Conservation (phyloP, 23 tunicate genomes). For the Ciona savignyi region DNA sequence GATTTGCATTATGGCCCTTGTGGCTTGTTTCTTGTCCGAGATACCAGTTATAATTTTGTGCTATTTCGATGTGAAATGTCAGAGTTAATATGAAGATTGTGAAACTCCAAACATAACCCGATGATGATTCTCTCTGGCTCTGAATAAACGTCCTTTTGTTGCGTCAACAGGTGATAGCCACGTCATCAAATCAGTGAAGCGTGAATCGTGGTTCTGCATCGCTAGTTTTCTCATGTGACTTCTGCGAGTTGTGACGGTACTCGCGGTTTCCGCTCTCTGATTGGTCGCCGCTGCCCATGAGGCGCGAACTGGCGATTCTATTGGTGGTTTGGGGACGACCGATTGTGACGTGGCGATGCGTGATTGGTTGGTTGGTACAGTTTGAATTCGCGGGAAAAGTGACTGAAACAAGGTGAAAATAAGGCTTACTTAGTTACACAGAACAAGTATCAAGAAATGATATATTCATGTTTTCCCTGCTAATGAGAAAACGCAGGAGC, state of each 20-base stretch:
- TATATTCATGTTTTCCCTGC: too few species aligned
- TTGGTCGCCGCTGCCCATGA: conserved; percentile 1
- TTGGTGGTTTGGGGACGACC: neutral
- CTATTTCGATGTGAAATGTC: neutral
- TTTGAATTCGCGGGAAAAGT: too few species aligned
- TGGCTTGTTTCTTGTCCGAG: too few species aligned
- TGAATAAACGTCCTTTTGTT: neutral
- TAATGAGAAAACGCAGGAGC: too few species aligned
- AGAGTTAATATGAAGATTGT: neutral
- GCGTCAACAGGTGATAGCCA: conserved; percentile 42
- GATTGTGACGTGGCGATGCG: neutral
- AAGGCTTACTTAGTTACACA: too few species aligned
- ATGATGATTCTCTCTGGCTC: neutral
- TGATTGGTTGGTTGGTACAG: conserved; percentile 3
- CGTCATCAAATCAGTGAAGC: conserved; percentile 36
- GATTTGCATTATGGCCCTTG: too few species aligned
- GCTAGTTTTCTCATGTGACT: neutral
- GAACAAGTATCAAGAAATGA: too few species aligned
- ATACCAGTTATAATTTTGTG: too few species aligned
- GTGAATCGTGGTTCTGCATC: conserved; percentile 28
- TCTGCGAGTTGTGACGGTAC: conserved; percentile 40
- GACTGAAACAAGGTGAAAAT: too few species aligned
- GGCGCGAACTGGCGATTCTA: neutral
- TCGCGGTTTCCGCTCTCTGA: conserved; percentile 47
- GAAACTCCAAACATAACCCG: neutral